Base-by-base conservation (phyloP, 2,113 vertebrate genomes). In the Candoia aspera region DNA sequence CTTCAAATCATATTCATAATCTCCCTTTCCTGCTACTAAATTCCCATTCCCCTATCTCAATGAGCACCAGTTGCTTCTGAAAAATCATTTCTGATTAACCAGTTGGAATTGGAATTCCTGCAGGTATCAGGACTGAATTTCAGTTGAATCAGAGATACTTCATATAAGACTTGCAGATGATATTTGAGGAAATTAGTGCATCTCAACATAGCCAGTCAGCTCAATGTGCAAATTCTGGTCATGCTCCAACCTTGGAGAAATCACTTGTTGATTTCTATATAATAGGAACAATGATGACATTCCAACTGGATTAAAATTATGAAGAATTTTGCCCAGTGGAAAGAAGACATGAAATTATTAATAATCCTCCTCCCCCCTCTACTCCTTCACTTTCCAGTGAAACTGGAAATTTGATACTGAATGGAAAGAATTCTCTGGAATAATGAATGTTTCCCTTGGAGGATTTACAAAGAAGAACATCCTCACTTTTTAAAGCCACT, bases 341-440 rank as follows among this genome's bases (percentile, higher is more conserved):
- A 19, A 84, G 8, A 86, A 55, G 15, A n/a, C 15, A 55, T 53
- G 84, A 54, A 29, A 29, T 29, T 54, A 86, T 55, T 86, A 86
- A 55, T 86, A 55, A 55, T n/a, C 9, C 53, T 86, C 55, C 84
- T 53, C 55, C 55, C 55, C 55, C 84, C n/a, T 55, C 53, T 53
- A 86, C 23, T 86, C 49, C 84, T 86, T 86, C 49, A 85, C 42
- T 54, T 86, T 86, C 84, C 53, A 86, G n/a, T 54, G 84, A 55
- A 55, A 86, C 53, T 53, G 29, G 84, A 54, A 86, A 86, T 86
- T 26, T 86, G 84, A 86, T 55, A 33, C 54, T 19, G 53, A 87
- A 6, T 57, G 85, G 53, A 87, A 87, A 87, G 15, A 87, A 87
- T 57, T 26, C 54, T 26, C 54, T 87, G 53, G n/a, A 57, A 87